These are phyloP conservation scores for Rhinogobio ventralis DNA, from an alignment of 2,797 vertebrate genomes.

Conservation along the genomic window DNA sequence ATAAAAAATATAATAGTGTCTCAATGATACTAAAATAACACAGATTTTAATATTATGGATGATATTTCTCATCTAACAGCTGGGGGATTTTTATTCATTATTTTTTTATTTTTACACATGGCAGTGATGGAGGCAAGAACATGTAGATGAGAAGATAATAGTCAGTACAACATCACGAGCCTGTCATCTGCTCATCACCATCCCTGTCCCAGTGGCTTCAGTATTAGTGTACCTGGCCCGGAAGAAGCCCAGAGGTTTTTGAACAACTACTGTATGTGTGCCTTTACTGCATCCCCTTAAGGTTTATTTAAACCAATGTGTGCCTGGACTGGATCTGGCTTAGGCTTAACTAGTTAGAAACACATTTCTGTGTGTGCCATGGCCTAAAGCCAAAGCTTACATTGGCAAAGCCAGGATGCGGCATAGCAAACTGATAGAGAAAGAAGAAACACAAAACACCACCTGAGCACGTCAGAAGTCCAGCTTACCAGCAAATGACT, in stretches of 20 bases:
- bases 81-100: not conserved
- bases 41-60: not conserved
- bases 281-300: not conserved
- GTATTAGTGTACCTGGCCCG: not conserved
- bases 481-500: not conserved
- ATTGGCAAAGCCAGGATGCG: not conserved
- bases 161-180: not conserved
- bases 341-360: not conserved
- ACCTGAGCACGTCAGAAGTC: not conserved
- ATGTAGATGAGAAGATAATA: not conserved
- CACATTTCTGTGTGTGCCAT: not conserved
- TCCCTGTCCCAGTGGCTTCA: not conserved
- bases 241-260: not conserved
- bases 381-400: not conserved
- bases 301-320: slow-evolving; percentile 8
- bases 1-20: not conserved
- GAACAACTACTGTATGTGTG: not conserved
- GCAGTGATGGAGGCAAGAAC: not conserved
- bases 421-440: not conserved
- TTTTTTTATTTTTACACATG: not conserved
- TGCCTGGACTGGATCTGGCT: slow-evolving; percentile 4
- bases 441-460: slow-evolving; percentile 2
- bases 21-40: not conserved
- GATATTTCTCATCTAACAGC: not conserved
- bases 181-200: not conserved